These are phyloP conservation scores for Tetragonula clypearis DNA, from an alignment of 1,140 invertebrate species.

Conservation along the genomic window DNA sequence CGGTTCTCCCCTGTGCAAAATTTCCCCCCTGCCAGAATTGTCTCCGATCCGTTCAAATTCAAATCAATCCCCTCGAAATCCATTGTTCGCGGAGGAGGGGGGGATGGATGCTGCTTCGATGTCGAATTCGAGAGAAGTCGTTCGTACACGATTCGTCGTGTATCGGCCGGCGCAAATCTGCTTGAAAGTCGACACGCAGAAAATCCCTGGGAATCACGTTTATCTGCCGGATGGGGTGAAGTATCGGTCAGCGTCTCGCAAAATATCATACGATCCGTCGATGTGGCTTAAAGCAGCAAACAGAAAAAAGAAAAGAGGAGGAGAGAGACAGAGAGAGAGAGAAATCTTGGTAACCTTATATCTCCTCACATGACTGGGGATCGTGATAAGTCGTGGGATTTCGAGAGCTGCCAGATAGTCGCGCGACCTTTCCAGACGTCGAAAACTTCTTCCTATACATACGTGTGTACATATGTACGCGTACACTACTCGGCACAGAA, in stretches of 20 bases:
- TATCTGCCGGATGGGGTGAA: background rate
- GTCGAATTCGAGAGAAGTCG: background rate
- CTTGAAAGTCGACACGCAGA: background rate
- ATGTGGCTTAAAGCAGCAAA: background rate
- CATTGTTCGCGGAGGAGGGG: no score
- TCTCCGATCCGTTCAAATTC: background rate
- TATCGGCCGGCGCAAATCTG: background rate
- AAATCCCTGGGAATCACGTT: background rate
- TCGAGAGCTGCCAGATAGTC: constrained; percentile 8
- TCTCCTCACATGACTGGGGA: background rate
- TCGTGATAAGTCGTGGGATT: constrained; percentile 43
- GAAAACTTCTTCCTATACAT: background rate
- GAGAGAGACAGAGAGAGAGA: background rate
- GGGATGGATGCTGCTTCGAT: background rate
- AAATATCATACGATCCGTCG: constrained; percentile 2
- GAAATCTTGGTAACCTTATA: background rate
- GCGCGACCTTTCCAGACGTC: background rate
- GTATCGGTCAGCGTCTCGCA: background rate
- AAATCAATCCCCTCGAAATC: background rate
- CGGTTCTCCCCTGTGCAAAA: background rate
- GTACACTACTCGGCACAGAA: no score
- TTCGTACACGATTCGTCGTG: background rate
- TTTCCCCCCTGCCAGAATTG: background rate
- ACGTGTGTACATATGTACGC: background rate
- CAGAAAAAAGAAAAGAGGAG: background rate